phyloP scores from a whole-genome alignment of 2,888 invertebrate species.

The Phortica magna region DNA sequence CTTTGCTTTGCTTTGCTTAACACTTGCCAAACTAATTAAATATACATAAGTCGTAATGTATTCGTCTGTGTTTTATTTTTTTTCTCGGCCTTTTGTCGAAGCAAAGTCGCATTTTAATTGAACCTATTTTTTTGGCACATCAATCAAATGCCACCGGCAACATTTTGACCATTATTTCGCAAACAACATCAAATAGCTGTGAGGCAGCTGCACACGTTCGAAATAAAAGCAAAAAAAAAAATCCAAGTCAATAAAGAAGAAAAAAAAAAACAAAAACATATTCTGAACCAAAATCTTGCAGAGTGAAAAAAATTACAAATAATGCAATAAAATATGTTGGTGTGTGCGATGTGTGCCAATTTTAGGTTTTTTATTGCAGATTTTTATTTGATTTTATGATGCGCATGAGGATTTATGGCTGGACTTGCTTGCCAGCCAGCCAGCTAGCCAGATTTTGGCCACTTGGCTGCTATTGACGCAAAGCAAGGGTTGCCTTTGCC shows the following conservation, averaged over 20 bases:
- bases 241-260: too few species aligned
- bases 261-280: too few species aligned
- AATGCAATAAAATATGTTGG: slow-evolving; percentile 8
- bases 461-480: neutral
- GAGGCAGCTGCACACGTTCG: neutral
- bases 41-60: too few species aligned
- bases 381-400: slow-evolving; percentile 24
- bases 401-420: slow-evolving; percentile 21
- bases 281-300: neutral
- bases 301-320: neutral
- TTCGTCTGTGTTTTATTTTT: too few species aligned
- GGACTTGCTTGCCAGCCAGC: neutral
- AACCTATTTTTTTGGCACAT: neutral
- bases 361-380: slow-evolving; percentile 9
- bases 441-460: neutral
- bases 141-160: neutral
- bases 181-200: neutral
- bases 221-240: too few species aligned
- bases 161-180: neutral
- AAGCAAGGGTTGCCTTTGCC: neutral
- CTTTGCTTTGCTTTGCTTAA: too few species aligned
- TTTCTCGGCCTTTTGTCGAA: too few species aligned
- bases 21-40: too few species aligned
- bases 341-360: slow-evolving; percentile 11
- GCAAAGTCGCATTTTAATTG: neutral